A percentile compares a stretch with the other conserved stretches of the same genome.
Conservation (phyloP, 2,113 vertebrate genomes). For the Zeus faber region DNA sequence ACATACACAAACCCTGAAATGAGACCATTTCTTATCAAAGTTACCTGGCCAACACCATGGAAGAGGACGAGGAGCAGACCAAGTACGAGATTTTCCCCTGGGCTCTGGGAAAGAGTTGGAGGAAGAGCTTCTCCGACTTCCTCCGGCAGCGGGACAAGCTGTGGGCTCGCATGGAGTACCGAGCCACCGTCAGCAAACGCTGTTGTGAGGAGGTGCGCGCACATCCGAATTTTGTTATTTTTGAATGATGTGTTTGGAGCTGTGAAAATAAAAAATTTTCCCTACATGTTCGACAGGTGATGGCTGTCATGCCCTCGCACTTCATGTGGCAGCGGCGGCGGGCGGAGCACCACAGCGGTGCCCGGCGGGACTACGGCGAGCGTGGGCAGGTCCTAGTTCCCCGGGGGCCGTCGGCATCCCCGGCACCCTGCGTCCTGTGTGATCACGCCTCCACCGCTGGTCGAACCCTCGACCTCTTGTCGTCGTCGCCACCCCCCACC, state of each 20-base stretch:
- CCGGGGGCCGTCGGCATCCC: slow-evolving; percentile 80
- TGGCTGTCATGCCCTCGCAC: slow-evolving; percentile 90
- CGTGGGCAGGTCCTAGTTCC: slow-evolving; percentile 58
- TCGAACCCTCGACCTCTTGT: neutral
- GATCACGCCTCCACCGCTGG: slow-evolving; percentile 38
- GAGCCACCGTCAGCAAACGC: slow-evolving; percentile 90
- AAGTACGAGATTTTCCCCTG: slow-evolving; percentile 98
- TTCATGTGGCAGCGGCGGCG: slow-evolving; percentile 88
- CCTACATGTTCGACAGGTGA: slow-evolving; percentile 75
- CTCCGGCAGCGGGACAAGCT: slow-evolving; percentile 86
- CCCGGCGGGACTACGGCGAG: slow-evolving; percentile 76
- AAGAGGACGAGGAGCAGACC: slow-evolving; percentile 92
- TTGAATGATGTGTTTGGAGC: neutral
- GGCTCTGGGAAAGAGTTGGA: slow-evolving; percentile 93
- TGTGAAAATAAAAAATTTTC: too few species aligned
- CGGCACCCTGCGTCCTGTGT: slow-evolving; percentile 80
- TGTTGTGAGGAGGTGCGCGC: slow-evolving; percentile 96
- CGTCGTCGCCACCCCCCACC: neutral
- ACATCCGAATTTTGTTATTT: too few species aligned
- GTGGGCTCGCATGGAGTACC: slow-evolving; percentile 89
- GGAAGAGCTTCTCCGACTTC: slow-evolving; percentile 84
- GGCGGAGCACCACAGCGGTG: slow-evolving; percentile 84
- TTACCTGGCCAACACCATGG: slow-evolving; percentile 95
- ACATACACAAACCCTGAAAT: neutral
- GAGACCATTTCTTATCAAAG: slow-evolving; percentile 60